A percentile compares a stretch with the other conserved stretches of the same genome.
phyloP scores from a whole-genome alignment of 2,888 invertebrate species.

The Drosophila testacea region DNA sequence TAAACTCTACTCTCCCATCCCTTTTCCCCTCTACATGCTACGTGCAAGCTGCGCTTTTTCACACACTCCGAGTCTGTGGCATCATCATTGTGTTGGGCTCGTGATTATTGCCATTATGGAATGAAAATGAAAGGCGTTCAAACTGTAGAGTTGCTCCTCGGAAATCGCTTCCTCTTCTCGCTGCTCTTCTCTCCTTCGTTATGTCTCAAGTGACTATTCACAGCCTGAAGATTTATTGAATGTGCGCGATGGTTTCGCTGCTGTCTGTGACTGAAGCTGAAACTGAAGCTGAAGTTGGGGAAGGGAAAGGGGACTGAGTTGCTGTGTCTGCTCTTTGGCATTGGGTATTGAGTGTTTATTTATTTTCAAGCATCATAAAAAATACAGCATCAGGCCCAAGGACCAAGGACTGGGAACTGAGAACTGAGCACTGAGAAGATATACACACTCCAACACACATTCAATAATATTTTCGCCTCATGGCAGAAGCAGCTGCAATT shows the following conservation, averaged over 20 bases:
- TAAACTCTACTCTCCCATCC: constrained; percentile 1
- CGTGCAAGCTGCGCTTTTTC: constrained; percentile 78
- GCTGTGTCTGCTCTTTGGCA: constrained; percentile 74
- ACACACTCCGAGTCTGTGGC: constrained; percentile 54
- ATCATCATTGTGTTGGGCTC: constrained; percentile 56
- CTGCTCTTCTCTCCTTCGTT: constrained; percentile 1
- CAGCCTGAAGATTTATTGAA: constrained; percentile 80
- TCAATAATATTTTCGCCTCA: constrained; percentile 68
- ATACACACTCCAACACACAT: constrained; percentile 40
- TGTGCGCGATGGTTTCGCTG: constrained; percentile 63
- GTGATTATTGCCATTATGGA: constrained; percentile 73
- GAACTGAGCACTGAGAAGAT: background rate
- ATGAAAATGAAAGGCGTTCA: constrained; percentile 71
- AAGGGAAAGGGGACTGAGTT: constrained; percentile 48
- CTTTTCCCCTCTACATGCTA: constrained; percentile 13
- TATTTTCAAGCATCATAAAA: constrained; percentile 82
- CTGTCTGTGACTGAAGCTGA: constrained; percentile 8
- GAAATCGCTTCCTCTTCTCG: constrained; percentile 12
- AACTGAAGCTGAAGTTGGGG: constrained; percentile 18
- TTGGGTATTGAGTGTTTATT: constrained; percentile 82
- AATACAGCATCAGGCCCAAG: constrained; percentile 57
- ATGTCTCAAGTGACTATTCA: constrained; percentile 81
- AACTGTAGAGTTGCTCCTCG: constrained; percentile 32
- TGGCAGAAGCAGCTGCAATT: constrained; percentile 75
- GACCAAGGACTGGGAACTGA: constrained; percentile 10